These are phyloP conservation scores for Drosophila eugracilis DNA, from an alignment of 1,140 invertebrate species.

Conservation along the genomic window DNA sequence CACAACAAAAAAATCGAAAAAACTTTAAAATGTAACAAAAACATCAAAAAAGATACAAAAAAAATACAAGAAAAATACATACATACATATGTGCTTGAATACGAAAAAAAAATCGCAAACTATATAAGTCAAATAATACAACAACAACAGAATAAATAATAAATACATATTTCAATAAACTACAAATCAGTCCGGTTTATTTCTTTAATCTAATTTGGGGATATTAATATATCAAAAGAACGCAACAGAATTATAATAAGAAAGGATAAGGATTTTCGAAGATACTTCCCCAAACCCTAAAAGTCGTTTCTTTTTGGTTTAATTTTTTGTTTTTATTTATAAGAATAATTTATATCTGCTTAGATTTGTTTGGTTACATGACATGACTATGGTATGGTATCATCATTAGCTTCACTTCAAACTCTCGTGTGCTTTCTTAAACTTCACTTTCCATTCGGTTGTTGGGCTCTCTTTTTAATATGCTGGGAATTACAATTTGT, in stretches of 20 bases:
- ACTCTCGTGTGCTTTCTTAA: constrained; percentile 23
- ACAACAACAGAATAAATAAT: constrained; percentile 65
- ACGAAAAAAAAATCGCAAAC: constrained; percentile 77
- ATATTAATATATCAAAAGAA: no score
- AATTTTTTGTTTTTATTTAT: constrained; percentile 73
- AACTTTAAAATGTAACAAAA: constrained; percentile 59
- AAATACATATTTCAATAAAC: constrained; percentile 84
- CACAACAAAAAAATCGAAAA: constrained; percentile 66
- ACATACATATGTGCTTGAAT: constrained; percentile 84
- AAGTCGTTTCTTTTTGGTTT: not conserved
- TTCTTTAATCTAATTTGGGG: not conserved
- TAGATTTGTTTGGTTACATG: constrained; percentile 77
- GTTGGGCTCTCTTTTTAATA: constrained; percentile 13
- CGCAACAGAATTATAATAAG: no score
- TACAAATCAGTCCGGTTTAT: constrained; percentile 23
- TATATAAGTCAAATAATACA: constrained; percentile 82
- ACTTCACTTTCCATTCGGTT: constrained; percentile 29
- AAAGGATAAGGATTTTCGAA: no score
- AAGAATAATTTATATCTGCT: constrained; percentile 84
- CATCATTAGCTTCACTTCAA: constrained; percentile 39
- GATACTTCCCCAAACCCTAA: not conserved
- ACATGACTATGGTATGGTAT: constrained; percentile 82
- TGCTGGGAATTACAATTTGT: constrained; percentile 32
- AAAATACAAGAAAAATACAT: constrained; percentile 51
- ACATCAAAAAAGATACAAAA: constrained; percentile 66